These are phyloP conservation scores for Tillus elongatus DNA, from an alignment of 2,888 invertebrate species.

Conservation along the genomic window DNA sequence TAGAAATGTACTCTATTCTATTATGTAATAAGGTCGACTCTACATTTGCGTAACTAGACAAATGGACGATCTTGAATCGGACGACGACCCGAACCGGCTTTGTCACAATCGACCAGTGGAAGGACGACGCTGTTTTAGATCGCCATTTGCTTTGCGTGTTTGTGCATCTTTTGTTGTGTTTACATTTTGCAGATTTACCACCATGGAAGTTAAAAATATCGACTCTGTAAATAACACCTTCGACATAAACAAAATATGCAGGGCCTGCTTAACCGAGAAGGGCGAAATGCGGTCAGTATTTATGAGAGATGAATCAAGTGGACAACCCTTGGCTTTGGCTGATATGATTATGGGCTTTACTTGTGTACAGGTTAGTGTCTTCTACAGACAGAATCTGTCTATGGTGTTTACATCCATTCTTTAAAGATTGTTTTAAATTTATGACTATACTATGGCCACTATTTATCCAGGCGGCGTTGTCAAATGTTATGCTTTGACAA, in stretches of 20 bases:
- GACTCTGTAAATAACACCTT: slow-evolving; percentile 28
- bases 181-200: slow-evolving; percentile 23
- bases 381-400: too few species aligned
- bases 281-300: slow-evolving; percentile 43
- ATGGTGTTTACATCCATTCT: too few species aligned
- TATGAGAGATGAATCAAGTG: slow-evolving; percentile 38
- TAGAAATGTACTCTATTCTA: too few species aligned
- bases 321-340: slow-evolving; percentile 38
- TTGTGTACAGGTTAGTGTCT: slow-evolving; percentile 37
- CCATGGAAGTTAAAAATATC: slow-evolving; percentile 36
- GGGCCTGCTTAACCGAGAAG: slow-evolving; percentile 42
- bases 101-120: slow-evolving; percentile 44
- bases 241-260: slow-evolving; percentile 42
- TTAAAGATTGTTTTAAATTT: too few species aligned
- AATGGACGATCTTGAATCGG: too few species aligned
- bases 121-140: slow-evolving; percentile 37
- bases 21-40: too few species aligned
- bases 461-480: too few species aligned
- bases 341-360: slow-evolving; percentile 44
- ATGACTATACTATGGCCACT: too few species aligned
- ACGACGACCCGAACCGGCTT: too few species aligned
- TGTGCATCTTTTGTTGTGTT: slow-evolving; percentile 35
- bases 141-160: slow-evolving; percentile 39
- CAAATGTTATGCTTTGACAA: too few species aligned
- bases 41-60: too few species aligned